Evolutionary conservation across 1,140 invertebrate species (phyloP).

Genomic region (Globodera rostochiensis): DNA sequence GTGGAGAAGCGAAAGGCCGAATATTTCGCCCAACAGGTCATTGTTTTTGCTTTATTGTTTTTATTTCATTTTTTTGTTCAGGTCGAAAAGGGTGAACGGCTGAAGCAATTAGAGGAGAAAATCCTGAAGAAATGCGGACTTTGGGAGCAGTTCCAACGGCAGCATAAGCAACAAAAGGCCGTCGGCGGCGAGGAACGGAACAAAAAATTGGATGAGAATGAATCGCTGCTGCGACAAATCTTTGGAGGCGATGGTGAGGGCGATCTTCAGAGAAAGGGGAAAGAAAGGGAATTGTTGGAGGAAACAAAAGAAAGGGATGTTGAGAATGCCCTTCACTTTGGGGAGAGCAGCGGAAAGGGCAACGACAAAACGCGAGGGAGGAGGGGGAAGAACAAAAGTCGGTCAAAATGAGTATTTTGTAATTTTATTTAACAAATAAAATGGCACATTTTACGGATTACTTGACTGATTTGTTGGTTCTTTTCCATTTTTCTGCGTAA

Average conservation of each 20-base stretch:
- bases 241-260: constrained; percentile 39
- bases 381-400: neutral
- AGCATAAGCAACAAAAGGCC: constrained; percentile 32
- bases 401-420: neutral
- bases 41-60: neutral
- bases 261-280: constrained; percentile 46
- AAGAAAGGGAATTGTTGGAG: neutral
- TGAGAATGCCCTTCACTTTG: neutral
- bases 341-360: neutral
- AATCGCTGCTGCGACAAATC: neutral
- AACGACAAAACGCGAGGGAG: neutral
- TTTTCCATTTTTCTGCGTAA: neutral
- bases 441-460: too few species aligned
- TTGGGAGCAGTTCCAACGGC: constrained; percentile 44
- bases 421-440: neutral
- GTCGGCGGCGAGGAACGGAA: constrained; percentile 38
- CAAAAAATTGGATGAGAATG: constrained; percentile 34
- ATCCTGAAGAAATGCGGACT: constrained; percentile 50
- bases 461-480: neutral
- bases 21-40: constrained; percentile 79
- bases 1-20: constrained; percentile 75
- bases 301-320: neutral
- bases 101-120: constrained; percentile 17
- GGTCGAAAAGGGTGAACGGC: constrained; percentile 28
- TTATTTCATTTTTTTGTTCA: constrained; percentile 17